Evolutionary conservation across 1,140 invertebrate genomes (phyloP), one percentile per base, ranked within the genome.

Genomic region (Bemisia tabaci): DNA sequence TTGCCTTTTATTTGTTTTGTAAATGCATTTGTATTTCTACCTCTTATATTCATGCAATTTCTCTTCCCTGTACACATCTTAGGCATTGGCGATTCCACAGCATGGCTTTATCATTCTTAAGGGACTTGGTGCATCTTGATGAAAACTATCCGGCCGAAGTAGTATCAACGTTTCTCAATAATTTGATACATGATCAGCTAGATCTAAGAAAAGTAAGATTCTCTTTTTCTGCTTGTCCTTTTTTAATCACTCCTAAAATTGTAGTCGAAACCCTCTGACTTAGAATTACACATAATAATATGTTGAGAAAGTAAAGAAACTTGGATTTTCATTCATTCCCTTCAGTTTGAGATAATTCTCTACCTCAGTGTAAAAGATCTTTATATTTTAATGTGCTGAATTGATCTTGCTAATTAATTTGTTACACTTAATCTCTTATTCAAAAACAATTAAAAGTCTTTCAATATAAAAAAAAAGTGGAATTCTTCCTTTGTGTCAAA

Each of bases 31-130:
- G n/a, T 22, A 61, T n/a, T 22, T 22, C 5, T 61, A 61, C 22
- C n/a, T n/a, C 5, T n/a, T 22, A 5, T 11, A 11, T 61, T n/a
- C n/a, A 61, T 61, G 5, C 24, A 26, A 2, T 79, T n/a, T n/a
- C n/a, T n/a, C n/a, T n/a, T n/a, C n/a, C n/a, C n/a, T n/a, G n/a
- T n/a, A n/a, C n/a, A n/a, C n/a, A n/a, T n/a, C 78, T 27, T 72
- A 87, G 85, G 24, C 89, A 92, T 75, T 94, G 92, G 92, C 80
- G 90, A 23, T 87, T 90, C 72, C 81, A 87, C 64, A 81, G 87
- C 62, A 83, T 94, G 74, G 85, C 84, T 23, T 82, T 91, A 72
- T 82, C 83, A 60, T 83, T 95, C 73, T 79, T 95, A 5, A 80
- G 81, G 12, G 76, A 85, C 59, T 79, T 93, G 26, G 80, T 90